Percentiles rank a stretch among this genome's conserved stretches.
Conservation (phyloP, 2,888 invertebrate genomes). For the Leptodirus hochenwartii region DNA sequence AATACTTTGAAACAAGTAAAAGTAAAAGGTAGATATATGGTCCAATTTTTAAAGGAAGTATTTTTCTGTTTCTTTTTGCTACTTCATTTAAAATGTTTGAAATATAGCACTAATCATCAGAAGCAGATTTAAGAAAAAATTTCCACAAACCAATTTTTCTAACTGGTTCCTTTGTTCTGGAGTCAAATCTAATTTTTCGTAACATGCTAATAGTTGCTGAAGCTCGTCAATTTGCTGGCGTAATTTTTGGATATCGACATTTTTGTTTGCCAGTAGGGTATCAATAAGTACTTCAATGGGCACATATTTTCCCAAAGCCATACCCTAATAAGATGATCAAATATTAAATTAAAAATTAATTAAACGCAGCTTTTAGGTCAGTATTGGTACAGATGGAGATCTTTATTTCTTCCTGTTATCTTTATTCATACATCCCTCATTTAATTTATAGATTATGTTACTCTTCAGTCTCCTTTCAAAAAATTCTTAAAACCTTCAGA, state of each 20-base stretch:
- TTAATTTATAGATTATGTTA: no score
- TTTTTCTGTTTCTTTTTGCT: no score
- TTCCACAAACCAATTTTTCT: constrained; percentile 15
- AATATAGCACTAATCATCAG: no score
- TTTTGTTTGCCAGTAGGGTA: constrained; percentile 27
- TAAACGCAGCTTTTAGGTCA: neutral
- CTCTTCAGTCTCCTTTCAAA: no score
- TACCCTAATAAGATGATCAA: constrained; percentile 15
- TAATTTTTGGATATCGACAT: constrained; percentile 31
- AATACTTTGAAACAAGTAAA: no score
- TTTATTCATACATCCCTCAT: no score
- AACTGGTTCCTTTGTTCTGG: constrained; percentile 19
- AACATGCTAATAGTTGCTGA: constrained; percentile 25
- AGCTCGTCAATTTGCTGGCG: constrained; percentile 30
- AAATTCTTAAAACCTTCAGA: no score
- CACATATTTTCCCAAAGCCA: constrained; percentile 20
- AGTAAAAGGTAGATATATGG: no score
- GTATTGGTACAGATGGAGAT: neutral
- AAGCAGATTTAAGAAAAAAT: no score
- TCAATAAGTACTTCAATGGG: constrained; percentile 24
- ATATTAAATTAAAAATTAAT: neutral
- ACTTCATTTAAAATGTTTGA: no score
- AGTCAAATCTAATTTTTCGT: constrained; percentile 16
- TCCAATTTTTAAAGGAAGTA: no score
- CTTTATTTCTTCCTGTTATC: no score